Conservation (phyloP, 2,797 vertebrate species). For the Cephalopachus bancanus region DNA sequence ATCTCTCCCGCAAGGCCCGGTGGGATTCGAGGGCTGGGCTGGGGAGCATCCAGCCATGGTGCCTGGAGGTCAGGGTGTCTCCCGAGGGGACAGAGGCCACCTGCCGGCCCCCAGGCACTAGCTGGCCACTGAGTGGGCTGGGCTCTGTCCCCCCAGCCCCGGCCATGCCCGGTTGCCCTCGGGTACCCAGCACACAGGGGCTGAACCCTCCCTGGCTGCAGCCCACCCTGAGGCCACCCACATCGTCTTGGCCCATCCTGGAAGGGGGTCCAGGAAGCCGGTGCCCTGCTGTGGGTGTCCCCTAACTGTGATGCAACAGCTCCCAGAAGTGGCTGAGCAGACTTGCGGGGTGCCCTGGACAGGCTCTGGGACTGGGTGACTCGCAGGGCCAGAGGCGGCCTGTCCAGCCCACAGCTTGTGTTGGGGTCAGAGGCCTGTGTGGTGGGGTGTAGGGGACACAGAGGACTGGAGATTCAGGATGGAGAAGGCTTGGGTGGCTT, state of each 20-base stretch:
- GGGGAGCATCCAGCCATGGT: neutral
- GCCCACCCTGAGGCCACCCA: too few relatives aligned
- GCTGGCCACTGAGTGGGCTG: neutral
- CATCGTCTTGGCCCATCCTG: too few relatives aligned
- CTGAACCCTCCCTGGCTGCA: too few relatives aligned
- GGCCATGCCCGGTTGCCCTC: too few relatives aligned
- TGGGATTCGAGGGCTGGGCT: neutral
- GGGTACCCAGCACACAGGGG: too few relatives aligned
- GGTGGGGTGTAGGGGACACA: too few relatives aligned
- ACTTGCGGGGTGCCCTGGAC: rapidly evolving
- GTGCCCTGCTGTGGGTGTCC: too few relatives aligned
- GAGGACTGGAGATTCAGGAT: neutral
- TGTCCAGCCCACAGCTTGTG: neutral
- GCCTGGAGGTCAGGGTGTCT: neutral
- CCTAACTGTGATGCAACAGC: too few relatives aligned
- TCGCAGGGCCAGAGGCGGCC: neutral
- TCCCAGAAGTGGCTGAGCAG: neutral
- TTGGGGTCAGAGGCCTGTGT: neutral
- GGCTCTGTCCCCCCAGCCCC: too few relatives aligned
- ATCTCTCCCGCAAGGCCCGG: neutral
- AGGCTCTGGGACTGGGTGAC: neutral
- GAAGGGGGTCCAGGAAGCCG: neutral
- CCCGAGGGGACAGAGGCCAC: neutral
- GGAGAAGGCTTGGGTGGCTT: rapidly evolving
- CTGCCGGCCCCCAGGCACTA: neutral